Percentiles rank a stretch among this genome's conserved stretches.
phyloP scores from a whole-genome alignment of 2,888 invertebrate genomes.

The Carabus problematicus region DNA sequence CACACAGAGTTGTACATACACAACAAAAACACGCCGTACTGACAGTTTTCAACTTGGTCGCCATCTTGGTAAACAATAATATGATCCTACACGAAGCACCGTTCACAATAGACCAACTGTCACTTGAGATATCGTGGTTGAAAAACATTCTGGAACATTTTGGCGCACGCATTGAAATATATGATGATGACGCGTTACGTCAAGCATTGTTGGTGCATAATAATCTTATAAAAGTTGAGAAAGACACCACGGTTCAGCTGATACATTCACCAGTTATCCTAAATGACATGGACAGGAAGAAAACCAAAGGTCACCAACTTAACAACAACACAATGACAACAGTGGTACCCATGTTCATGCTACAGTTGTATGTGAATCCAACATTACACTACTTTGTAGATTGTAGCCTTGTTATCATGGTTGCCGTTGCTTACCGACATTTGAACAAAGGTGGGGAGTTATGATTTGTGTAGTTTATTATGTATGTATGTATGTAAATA shows the following conservation, averaged over 20 bases:
- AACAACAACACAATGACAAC: conserved; percentile 71
- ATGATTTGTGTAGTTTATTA: conserved; percentile 34
- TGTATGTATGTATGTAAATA: conserved; percentile 44
- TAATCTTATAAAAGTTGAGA: conserved; percentile 60
- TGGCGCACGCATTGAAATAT: conserved; percentile 58
- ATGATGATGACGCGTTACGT: conserved; percentile 64
- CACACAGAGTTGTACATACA: conserved; percentile 71
- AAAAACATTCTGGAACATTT: conserved; percentile 58
- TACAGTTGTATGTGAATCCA: conserved; percentile 81
- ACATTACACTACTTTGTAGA: conserved; percentile 73
- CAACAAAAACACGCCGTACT: conserved; percentile 76
- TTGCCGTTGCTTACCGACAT: conserved; percentile 44
- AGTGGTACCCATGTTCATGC: conserved; percentile 73
- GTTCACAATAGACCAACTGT: conserved; percentile 60
- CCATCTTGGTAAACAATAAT: conserved; percentile 66
- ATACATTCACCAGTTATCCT: conserved; percentile 58
- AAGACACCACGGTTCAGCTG: conserved; percentile 55
- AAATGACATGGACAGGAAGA: conserved; percentile 59
- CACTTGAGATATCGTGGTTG: conserved; percentile 64
- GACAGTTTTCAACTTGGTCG: conserved; percentile 76
- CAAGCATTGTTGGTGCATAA: conserved; percentile 59
- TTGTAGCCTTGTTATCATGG: conserved; percentile 64
- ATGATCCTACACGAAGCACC: conserved; percentile 58
- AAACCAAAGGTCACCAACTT: conserved; percentile 71
- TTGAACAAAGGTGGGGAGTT: too few relatives aligned